Conservation (phyloP, 2,797 vertebrate genomes). For the Moxostoma hubbsi region DNA sequence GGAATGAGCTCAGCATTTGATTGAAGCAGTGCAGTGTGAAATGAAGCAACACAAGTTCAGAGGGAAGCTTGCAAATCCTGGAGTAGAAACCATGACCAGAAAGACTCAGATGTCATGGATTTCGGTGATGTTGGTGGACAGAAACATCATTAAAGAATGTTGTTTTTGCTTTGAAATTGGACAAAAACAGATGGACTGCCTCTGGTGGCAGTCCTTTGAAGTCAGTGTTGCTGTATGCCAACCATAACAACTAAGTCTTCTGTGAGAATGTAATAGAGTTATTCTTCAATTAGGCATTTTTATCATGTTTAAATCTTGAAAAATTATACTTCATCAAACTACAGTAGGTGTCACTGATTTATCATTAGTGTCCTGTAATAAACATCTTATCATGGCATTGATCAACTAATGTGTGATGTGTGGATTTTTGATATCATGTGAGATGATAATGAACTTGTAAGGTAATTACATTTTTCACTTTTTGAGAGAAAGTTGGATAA, state of each 20-base stretch:
- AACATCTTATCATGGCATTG: too few species aligned
- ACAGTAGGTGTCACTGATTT: too few species aligned
- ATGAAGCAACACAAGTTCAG: constrained; percentile 27
- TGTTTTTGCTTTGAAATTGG: not conserved
- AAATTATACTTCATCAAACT: too few species aligned
- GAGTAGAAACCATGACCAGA: not conserved
- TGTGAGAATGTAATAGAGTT: too few species aligned
- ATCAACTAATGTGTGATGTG: too few species aligned
- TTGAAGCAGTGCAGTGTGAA: constrained; percentile 34
- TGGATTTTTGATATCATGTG: too few species aligned
- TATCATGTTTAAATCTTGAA: not conserved
- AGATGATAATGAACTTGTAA: too few species aligned
- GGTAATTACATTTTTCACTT: too few species aligned
- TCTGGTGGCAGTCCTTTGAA: not conserved
- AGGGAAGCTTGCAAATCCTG: not conserved
- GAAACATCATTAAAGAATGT: not conserved
- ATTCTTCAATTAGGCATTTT: too few species aligned
- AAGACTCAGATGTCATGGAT: not conserved
- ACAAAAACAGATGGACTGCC: not conserved
- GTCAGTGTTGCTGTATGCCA: not conserved
- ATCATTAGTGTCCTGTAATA: too few species aligned
- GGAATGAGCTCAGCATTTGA: constrained; percentile 43
- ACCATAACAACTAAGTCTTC: too few species aligned
- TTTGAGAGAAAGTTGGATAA: too few species aligned
- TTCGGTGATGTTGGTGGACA: not conserved